Evolutionary conservation across 2,888 invertebrate species (phyloP), one percentile per base, ranked within the genome.

Genomic region (Graphium colonna): DNA sequence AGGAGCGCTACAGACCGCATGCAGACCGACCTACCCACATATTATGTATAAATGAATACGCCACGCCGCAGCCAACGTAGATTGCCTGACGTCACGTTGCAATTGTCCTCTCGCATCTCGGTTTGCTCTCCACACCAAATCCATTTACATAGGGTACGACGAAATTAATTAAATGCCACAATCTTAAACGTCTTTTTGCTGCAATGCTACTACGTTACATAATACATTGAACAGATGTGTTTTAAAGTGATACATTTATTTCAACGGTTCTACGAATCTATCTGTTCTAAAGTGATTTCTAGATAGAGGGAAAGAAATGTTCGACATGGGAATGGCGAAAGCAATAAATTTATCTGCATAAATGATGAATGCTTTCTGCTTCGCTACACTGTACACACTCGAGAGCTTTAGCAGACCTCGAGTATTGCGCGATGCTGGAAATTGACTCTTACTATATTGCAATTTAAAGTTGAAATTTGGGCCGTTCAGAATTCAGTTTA

Each of bases 291-390:
- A 17, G 21, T 38, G 9, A 38, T 21, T 46, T 36, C 38, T 15
- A 47, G 64, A 67, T 60, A 57, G 55, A 53, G 51, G 60, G 58
- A 60, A 63, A 67, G 69, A 64, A 65, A 67, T 68, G 67, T 69
- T 71, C 64, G 65, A 61, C 58, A 59, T 53, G 59, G 66, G 64
- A 61, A 65, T 56, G 65, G 68, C 62, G 63, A 67, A 64, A 71
- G 73, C 70, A 74, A 74, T 75, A 70, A 73, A 75, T 74, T 75
- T 69, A 68, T 67, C 69, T 66, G 63, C 70, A 69, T 68, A 71
- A 70, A 68, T 67, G 67, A 64, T 60, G 63, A 69, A 70, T 61
- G 68, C 64, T 71, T 68, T 69, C 64, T 65, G 64, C 64, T 60
- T 69, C 64, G 67, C 68, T 64, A 64, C 66, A 69, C 67, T 71